Percentiles rank a stretch among this genome's conserved stretches.
Evolutionary conservation across 37 sponge, comb jelly and placozoan species (phyloP).

Genomic region (Axinella damicornis): DNA sequence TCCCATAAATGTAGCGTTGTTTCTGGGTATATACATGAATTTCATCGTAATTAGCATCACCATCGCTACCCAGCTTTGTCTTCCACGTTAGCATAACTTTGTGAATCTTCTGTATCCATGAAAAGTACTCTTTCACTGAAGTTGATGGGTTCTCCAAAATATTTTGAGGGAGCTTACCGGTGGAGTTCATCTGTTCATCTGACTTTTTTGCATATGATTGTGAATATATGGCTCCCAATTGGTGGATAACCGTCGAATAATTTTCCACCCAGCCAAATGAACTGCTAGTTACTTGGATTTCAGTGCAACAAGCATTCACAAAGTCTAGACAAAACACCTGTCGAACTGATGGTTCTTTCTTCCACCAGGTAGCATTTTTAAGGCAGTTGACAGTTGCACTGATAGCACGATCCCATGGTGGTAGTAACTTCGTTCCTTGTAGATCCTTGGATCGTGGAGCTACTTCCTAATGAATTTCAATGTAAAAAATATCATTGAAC

Average conservation of each 20-base stretch:
- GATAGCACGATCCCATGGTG: too few relatives aligned
- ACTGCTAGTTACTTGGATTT: slow-evolving; percentile 12
- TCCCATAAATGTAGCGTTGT: background rate
- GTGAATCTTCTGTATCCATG: slow-evolving; percentile 50
- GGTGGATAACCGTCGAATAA: background rate
- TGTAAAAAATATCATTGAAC: too few relatives aligned
- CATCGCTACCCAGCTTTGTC: background rate
- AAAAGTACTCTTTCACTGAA: slow-evolving; percentile 51
- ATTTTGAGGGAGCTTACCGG: slow-evolving; percentile 12
- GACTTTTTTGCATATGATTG: slow-evolving; percentile 14
- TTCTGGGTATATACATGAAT: slow-evolving; percentile 48
- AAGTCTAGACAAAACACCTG: slow-evolving; percentile 69
- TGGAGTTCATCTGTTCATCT: background rate
- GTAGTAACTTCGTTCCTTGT: too few relatives aligned
- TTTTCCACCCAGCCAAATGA: slow-evolving; percentile 8
- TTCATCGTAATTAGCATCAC: slow-evolving; percentile 62
- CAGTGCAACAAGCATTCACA: slow-evolving; percentile 43
- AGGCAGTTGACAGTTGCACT: too few relatives aligned
- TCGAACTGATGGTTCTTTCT: slow-evolving; percentile 14
- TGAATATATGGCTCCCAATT: slow-evolving; percentile 10
- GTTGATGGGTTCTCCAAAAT: slow-evolving; percentile 1
- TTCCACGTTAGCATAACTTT: slow-evolving; percentile 29
- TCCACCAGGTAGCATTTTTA: too few relatives aligned
- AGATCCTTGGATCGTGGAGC: too few relatives aligned
- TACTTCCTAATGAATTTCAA: too few relatives aligned